Evolutionary conservation across 2,888 invertebrate genomes (phyloP).

Genomic region (Caenorhabditis angaria): DNA sequence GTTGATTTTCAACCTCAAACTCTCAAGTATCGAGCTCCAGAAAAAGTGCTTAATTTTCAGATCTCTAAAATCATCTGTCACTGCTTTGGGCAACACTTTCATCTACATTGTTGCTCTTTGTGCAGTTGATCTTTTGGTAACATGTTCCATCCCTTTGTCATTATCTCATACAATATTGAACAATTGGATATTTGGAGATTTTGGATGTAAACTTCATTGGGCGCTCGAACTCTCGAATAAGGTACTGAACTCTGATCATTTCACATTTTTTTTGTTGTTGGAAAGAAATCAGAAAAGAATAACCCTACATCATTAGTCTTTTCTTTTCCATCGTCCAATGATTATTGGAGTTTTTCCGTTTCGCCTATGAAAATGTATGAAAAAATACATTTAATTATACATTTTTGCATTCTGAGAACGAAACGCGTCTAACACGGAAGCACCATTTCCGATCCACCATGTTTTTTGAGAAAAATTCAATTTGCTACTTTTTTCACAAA

Average conservation of each 20-base stretch:
- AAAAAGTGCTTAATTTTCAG: slow-evolving; percentile 25
- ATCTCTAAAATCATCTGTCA: slow-evolving; percentile 60
- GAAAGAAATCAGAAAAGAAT: no score
- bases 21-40: background rate
- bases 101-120: slow-evolving; percentile 57
- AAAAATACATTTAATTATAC: no score
- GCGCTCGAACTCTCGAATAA: slow-evolving; percentile 58
- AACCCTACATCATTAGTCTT: no score
- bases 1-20: background rate
- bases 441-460: background rate
- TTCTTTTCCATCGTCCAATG: no score
- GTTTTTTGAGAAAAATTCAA: background rate
- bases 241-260: slow-evolving; percentile 37
- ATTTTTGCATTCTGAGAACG: no score
- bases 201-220: slow-evolving; percentile 58
- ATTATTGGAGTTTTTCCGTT: no score
- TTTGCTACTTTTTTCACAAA: background rate
- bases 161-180: slow-evolving; percentile 45
- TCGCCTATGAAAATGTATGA: no score
- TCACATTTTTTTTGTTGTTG: no score
- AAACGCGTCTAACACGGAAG: background rate
- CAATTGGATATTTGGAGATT: slow-evolving; percentile 59
- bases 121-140: slow-evolving; percentile 56
- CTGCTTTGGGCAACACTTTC: slow-evolving; percentile 59
- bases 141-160: slow-evolving; percentile 56